Conservation (phyloP, 2,113 vertebrate species). For the Syngnathus scovelli region DNA sequence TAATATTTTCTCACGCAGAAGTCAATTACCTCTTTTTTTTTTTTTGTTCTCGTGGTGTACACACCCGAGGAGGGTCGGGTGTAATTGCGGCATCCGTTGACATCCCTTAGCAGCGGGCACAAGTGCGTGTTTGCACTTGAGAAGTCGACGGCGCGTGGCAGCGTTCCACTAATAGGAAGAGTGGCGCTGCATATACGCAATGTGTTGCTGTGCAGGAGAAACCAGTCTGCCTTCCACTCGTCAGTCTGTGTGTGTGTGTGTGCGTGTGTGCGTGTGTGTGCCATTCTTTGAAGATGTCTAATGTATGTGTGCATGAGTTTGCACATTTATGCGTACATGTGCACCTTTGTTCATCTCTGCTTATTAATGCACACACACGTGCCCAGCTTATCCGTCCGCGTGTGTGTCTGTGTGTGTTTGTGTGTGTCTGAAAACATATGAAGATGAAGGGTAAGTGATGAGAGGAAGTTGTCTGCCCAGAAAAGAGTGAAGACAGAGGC, state of each 20-base stretch:
- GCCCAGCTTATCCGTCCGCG: neutral
- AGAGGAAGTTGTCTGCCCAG: conserved; percentile 23
- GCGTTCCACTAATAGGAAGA: conserved; percentile 67
- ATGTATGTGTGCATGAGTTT: conserved; percentile 27
- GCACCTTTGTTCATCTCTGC: conserved; percentile 24
- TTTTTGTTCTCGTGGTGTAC: conserved; percentile 7
- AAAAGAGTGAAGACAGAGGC: conserved; percentile 42
- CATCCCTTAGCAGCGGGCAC: conserved; percentile 37
- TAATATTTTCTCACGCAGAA: conserved; percentile 28
- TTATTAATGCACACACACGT: conserved; percentile 18
- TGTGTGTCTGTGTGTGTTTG: neutral
- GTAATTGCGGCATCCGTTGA: conserved; percentile 52
- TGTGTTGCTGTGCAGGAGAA: conserved; percentile 69
- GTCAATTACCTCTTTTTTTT: conserved; percentile 10
- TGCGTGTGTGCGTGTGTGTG: conserved; percentile 11
- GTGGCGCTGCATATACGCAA: conserved; percentile 66
- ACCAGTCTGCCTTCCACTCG: conserved; percentile 36
- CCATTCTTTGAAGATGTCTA: conserved; percentile 5
- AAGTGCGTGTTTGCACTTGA: conserved; percentile 56
- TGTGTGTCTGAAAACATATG: conserved; percentile 1
- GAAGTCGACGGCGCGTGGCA: conserved; percentile 60
- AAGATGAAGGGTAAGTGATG: conserved; percentile 21
- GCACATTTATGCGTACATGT: conserved; percentile 33
- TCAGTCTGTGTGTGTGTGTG: neutral
- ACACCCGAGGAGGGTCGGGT: conserved; percentile 14